Evolutionary conservation across 23 tunicate genomes (phyloP), one percentile per base, ranked within the genome.

Genomic region (Botrylloides violaceus): DNA sequence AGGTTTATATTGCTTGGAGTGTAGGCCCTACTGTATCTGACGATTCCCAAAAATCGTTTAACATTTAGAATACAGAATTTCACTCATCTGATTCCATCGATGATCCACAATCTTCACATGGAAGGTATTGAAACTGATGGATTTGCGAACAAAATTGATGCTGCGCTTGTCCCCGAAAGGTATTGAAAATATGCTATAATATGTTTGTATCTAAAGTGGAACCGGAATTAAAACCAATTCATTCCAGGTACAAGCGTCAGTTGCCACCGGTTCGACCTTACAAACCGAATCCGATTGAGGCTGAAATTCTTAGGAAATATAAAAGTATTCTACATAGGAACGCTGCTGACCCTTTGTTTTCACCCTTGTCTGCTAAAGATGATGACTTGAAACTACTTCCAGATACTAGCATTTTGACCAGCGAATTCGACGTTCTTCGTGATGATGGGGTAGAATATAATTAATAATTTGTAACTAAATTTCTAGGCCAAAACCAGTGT

Each of bases 401-500:
- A 2, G 32, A 66, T 1, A 80, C 95, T 0, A 79, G 66, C 29
- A 71, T 81, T 4, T 20, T 87, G 61, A 79, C 83, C 15, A 66
- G 82, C 66, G 95, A 81, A 58, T 87, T 80, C 70, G 95, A 87
- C 43, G 49, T 76, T 6, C 58, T 81, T 43, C 77, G 95, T 20
- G 95, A 87, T 71, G 86, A 87, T 62, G 95, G 86, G 78, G 95
- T 87, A 53, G 61, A 72, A n/a, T 21, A n/a, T 39, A 4, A 18
- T 36, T n/a, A 3, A 7, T 9, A 43, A 43, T 43, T 43, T 9
- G 53, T 43, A 9, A 15, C 53, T 43, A 43, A 43, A 9, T 43
- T 15, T 7, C 53, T 43, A n/a, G n/a, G n/a, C n/a, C n/a, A n/a
- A n/a, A n/a, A n/a, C n/a, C n/a, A n/a, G n/a, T n/a, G n/a, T n/a